Conservation (phyloP, 2,888 invertebrate species). For the Malthinus flaveolus region DNA sequence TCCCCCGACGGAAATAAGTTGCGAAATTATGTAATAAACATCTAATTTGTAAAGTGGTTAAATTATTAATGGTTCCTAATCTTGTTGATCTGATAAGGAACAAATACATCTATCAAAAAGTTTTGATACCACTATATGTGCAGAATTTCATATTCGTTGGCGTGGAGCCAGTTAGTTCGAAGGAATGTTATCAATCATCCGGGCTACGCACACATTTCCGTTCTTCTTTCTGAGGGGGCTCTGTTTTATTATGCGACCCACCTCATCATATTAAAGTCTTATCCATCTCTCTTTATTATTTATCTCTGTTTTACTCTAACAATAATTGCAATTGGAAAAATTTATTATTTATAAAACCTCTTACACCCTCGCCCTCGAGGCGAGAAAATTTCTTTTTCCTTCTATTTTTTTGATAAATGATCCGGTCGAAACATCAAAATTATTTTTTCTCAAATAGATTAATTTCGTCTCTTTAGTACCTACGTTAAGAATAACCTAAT, state of each 20-base stretch:
- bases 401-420: slow-evolving; percentile 2
- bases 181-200: slow-evolving; percentile 44
- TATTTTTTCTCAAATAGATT: background rate
- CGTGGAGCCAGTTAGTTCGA: slow-evolving; percentile 38
- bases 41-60: slow-evolving; percentile 27
- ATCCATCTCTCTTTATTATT: slow-evolving; percentile 47
- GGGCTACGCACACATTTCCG: slow-evolving; percentile 38
- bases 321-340: slow-evolving; percentile 23
- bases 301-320: slow-evolving; percentile 29
- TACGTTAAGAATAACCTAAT: too few species aligned
- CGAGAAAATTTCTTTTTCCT: slow-evolving; percentile 20
- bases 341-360: slow-evolving; percentile 21
- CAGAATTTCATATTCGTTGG: slow-evolving; percentile 35
- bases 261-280: slow-evolving; percentile 51
- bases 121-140: slow-evolving; percentile 31
- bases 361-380: slow-evolving; percentile 10
- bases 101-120: slow-evolving; percentile 31
- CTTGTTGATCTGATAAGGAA: slow-evolving; percentile 29
- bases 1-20: background rate
- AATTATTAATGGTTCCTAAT: slow-evolving; percentile 23
- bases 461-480: background rate
- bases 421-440: slow-evolving; percentile 3
- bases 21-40: slow-evolving; percentile 11
- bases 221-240: slow-evolving; percentile 36
- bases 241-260: slow-evolving; percentile 44